A percentile compares a stretch with the other conserved stretches of the same genome.
phyloP scores from a whole-genome alignment of 2,113 vertebrate genomes.

The Sphaerodactylus townsendi region DNA sequence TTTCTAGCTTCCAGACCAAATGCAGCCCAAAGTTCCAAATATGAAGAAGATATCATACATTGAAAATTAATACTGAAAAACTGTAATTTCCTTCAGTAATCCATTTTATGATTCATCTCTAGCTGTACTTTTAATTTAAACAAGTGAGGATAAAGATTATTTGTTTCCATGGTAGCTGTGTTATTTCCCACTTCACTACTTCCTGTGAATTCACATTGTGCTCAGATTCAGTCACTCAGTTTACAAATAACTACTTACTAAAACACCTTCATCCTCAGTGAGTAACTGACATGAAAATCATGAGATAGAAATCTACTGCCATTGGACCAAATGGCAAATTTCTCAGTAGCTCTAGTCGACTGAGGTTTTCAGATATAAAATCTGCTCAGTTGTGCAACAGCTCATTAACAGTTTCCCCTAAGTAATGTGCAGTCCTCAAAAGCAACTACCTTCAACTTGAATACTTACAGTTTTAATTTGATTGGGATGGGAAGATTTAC shows the following conservation, averaged over 20 bases:
- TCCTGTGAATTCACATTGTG: not conserved
- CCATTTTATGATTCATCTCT: not conserved
- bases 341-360: not conserved
- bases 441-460: rapidly evolving
- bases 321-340: not conserved
- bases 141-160: not conserved
- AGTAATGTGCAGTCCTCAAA: not conserved
- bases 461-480: not conserved
- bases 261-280: slow-evolving; percentile 5
- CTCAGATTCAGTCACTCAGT: not conserved
- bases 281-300: not conserved
- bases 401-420: not conserved
- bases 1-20: not conserved
- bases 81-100: slow-evolving; percentile 1
- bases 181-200: slow-evolving; percentile 4
- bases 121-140: not conserved
- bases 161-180: slow-evolving; percentile 63
- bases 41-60: not conserved
- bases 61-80: slow-evolving; percentile 39
- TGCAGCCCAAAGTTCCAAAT: not conserved
- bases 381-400: not conserved
- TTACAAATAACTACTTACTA: slow-evolving; percentile 6
- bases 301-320: no score
- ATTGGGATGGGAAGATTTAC: not conserved
- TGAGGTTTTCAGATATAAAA: not conserved